phyloP scores from a whole-genome alignment of 2,113 vertebrate species.

The Tiliqua scincoides region DNA sequence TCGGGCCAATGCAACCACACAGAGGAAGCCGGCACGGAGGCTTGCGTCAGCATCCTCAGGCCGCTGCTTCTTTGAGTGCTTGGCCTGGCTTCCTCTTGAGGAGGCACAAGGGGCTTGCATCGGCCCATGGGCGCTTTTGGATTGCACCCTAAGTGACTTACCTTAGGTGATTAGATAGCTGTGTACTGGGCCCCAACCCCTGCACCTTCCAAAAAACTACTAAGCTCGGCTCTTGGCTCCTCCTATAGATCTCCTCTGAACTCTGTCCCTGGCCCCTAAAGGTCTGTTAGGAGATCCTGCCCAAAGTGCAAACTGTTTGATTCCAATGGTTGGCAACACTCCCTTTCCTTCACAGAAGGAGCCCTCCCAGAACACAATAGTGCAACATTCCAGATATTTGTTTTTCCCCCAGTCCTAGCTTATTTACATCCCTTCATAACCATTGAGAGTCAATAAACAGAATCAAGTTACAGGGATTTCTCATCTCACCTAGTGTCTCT shows the following conservation, averaged over 20 bases:
- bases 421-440: constrained; percentile 45
- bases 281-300: not conserved
- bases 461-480: constrained; percentile 41
- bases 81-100: no score
- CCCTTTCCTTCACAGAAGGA: not conserved
- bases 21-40: no score
- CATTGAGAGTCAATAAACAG: constrained; percentile 42
- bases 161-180: not conserved
- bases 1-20: no score
- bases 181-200: not conserved
- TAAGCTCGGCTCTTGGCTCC: no score
- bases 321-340: not conserved
- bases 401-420: constrained; percentile 13
- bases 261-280: no score
- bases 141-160: no score
- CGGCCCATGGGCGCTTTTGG: no score
- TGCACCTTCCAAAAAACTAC: not conserved
- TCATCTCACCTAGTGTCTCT: constrained; percentile 44
- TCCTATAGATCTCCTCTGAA: not conserved
- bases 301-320: not conserved
- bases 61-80: no score
- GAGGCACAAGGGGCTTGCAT: no score
- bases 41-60: no score
- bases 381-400: not conserved
- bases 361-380: not conserved